Base-by-base conservation (phyloP, 2,797 vertebrate genomes). In the Macropodus opercularis region DNA sequence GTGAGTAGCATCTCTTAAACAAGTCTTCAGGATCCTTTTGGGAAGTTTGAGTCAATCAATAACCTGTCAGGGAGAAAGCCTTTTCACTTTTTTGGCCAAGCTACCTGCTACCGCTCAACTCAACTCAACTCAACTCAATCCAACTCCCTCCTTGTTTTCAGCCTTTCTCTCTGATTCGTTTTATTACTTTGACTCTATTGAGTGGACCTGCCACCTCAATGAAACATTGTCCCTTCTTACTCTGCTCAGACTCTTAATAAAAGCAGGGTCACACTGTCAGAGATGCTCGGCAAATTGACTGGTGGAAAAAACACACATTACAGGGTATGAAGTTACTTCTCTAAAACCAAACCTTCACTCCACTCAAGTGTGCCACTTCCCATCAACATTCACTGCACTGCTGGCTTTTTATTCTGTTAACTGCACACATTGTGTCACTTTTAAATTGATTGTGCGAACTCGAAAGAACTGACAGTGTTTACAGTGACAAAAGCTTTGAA, bases 111-210 rank as follows among this genome's bases (percentile, higher is more conserved):
- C 72, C 49, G 51, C 70, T 75, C 69, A 75, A 79, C 75, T 73
- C 72, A 70, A 53, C 70, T 75, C 69, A 75, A 79, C 75, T 73
- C 72, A 70, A 53, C 80, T 88, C 79, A 77, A 62, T 83, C 79
- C 75, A 68, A 24, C 72, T 71, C 68, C 44, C 35, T 46, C 24
- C 54, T 79, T 78, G 75, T 85, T 75, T 79, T 76, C 76, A 51
- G 44, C 36, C 59, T 79, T 77, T 75, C 65, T 84, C 72, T 78
- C 63, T 73, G 62, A 80, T 69, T 63, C 49, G 19, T 75, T 83
- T 87, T 84, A 86, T 89, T 86, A 86, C 75, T 72, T 86, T 69
- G 56, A 65, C 63, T 84, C 73, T 77, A 85, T 81, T 84, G 80
- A 88, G 77, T 58, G 80, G 39, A 18, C 43, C 71, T 79, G 77